A percentile compares a stretch with the other conserved stretches of the same genome.
Conservation (phyloP, 1,140 invertebrate species). For the Linepithema humile region DNA sequence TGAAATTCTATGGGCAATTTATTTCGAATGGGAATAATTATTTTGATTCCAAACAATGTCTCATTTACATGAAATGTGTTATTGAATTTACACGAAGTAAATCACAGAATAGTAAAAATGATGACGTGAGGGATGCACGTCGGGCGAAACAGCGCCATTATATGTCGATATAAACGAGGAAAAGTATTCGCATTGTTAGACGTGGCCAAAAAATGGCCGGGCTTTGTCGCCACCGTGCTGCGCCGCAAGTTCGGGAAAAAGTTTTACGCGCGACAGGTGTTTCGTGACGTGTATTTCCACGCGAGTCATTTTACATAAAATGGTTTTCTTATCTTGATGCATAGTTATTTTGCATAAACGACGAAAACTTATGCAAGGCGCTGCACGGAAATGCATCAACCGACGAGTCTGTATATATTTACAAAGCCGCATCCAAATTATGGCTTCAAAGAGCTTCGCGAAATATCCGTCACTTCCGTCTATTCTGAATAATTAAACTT, state of each 20-base stretch:
- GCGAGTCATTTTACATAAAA: slow-evolving; percentile 60
- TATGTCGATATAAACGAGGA: slow-evolving; percentile 35
- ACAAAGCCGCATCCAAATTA: slow-evolving; percentile 8
- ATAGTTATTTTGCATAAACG: slow-evolving; percentile 52
- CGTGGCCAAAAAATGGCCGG: slow-evolving; percentile 52
- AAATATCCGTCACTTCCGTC: slow-evolving; percentile 22
- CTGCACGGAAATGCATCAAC: neutral
- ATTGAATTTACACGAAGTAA: neutral
- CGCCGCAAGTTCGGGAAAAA: slow-evolving; percentile 44
- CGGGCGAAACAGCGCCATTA: slow-evolving; percentile 4
- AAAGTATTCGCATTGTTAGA: slow-evolving; percentile 62
- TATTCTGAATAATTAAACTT: slow-evolving; percentile 44
- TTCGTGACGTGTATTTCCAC: slow-evolving; percentile 64
- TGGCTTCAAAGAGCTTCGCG: neutral
- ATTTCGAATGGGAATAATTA: neutral
- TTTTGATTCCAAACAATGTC: neutral
- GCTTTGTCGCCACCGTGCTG: slow-evolving; percentile 30
- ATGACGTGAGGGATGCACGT: neutral
- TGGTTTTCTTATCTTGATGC: slow-evolving; percentile 51
- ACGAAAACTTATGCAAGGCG: slow-evolving; percentile 19
- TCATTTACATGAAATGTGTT: too few species aligned
- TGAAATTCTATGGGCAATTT: neutral
- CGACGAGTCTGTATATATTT: slow-evolving; percentile 16
- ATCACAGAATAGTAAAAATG: slow-evolving; percentile 18
- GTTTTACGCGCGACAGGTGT: slow-evolving; percentile 66